Conservation (phyloP, 92 coral and sea anemone genomes). For the Meandrina meandrites region DNA sequence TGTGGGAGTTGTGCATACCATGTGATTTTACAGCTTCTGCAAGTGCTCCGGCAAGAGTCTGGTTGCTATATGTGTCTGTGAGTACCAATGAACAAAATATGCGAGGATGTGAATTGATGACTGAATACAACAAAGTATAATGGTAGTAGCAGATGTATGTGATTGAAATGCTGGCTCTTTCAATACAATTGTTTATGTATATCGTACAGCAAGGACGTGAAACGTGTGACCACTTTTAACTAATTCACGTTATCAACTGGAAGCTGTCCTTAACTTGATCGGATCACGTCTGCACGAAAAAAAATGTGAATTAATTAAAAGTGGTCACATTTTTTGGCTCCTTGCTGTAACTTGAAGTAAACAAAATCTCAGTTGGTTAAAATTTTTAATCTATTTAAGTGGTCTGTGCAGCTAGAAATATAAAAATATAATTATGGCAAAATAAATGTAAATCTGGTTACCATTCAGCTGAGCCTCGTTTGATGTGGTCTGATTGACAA, state of each 20-base stretch:
- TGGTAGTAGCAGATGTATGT: not conserved
- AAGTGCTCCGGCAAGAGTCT: constrained; percentile 43
- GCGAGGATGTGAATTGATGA: not conserved
- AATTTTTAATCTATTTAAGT: too few relatives aligned
- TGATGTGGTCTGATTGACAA: not conserved
- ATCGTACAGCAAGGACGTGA: not conserved
- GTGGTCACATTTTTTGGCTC: too few relatives aligned
- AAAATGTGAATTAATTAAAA: too few relatives aligned
- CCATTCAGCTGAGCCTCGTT: constrained; percentile 24
- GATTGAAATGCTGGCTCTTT: not conserved
- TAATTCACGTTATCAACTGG: too few relatives aligned
- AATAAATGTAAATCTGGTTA: not conserved
- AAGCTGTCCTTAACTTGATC: too few relatives aligned
- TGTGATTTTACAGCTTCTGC: constrained; percentile 37
- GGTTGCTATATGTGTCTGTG: constrained; percentile 33
- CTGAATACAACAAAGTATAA: not conserved
- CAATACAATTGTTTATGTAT: not conserved
- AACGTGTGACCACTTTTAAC: too few relatives aligned
- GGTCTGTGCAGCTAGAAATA: too few relatives aligned
- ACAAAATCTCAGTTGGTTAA: too few relatives aligned
- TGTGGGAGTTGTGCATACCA: not conserved
- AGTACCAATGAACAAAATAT: not conserved
- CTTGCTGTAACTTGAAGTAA: too few relatives aligned
- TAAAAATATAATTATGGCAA: too few relatives aligned
- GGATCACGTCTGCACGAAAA: too few relatives aligned